Base-by-base conservation (phyloP, 2,888 invertebrate species). In the Folsomia manolachei region DNA sequence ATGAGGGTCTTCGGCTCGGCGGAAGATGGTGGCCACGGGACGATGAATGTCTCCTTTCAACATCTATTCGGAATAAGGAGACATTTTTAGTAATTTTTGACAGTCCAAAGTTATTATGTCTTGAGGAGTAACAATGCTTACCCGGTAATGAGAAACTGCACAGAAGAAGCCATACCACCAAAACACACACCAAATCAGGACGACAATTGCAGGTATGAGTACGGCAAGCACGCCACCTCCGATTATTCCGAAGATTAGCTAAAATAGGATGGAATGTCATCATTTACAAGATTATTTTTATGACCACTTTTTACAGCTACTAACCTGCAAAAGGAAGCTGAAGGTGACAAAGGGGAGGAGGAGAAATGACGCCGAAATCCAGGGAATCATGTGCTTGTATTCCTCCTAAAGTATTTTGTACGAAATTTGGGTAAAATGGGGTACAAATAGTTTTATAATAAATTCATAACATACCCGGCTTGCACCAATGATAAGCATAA, bases 371-470 rank as follows among this genome's bases (percentile, higher is more conserved):
- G 75, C 72, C 0, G 79, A 78, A 25, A 80, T 80, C 80, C 80
- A 80, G 11, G 80, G 79, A 9, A 80, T 78, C 80, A 80, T 79
- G 71, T 80, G 78, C 70, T 79, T 80, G 64, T 70, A 77, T 70
- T 75, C 71, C 63, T 78, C 78, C 78, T 78, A 27, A 19, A 25
- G 7, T 19, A n/a, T n/a, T n/a, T n/a, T n/a, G n/a, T n/a, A n/a
- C n/a, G n/a, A n/a, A n/a, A n/a, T n/a, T n/a, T n/a, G n/a, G n/a
- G n/a, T n/a, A n/a, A n/a, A n/a, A n/a, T n/a, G n/a, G n/a, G n/a
- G n/a, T n/a, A n/a, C n/a, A n/a, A n/a, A n/a, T n/a, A n/a, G n/a
- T n/a, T n/a, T n/a, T n/a, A n/a, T n/a, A n/a, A n/a, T n/a, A n/a
- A n/a, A n/a, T 39, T 4, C 39, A 39, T 39, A 9, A 39, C 27